Percentiles rank a stretch among this genome's conserved stretches.
phyloP scores from a whole-genome alignment of 2,888 invertebrate species.

The Dryadula phaetusa region DNA sequence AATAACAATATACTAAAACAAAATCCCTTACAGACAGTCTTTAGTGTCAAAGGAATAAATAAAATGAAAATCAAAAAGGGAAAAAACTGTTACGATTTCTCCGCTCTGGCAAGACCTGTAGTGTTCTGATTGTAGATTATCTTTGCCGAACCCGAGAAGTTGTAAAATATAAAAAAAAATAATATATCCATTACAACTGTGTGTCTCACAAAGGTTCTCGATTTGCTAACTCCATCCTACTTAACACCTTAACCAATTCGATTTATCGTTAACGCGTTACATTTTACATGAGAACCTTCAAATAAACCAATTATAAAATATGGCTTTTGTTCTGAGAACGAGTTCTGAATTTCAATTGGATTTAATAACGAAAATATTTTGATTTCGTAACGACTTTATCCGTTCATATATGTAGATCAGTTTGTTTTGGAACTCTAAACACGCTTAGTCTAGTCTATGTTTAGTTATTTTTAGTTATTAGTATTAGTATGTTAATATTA shows the following conservation, averaged over 20 bases:
- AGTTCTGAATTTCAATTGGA: constrained; percentile 27
- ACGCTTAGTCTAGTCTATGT: not conserved
- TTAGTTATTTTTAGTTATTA: too few relatives aligned
- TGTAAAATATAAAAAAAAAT: too few relatives aligned
- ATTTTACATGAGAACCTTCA: constrained; percentile 24
- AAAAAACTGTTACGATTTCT: too few relatives aligned
- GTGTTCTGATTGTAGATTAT: too few relatives aligned
- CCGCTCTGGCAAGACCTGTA: too few relatives aligned
- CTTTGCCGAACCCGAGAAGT: too few relatives aligned
- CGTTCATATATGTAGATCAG: constrained; percentile 5
- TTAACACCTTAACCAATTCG: constrained; percentile 65
- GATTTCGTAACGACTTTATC: constrained; percentile 11
- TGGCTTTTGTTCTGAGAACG: constrained; percentile 26
- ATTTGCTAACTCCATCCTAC: constrained; percentile 56
- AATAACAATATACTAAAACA: too few relatives aligned
- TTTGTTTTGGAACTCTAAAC: constrained; percentile 7
- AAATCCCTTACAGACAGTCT: too few relatives aligned
- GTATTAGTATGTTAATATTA: too few relatives aligned
- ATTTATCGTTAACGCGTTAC: constrained; percentile 56
- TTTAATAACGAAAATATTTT: constrained; percentile 18
- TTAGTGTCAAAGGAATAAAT: too few relatives aligned
- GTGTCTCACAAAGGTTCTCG: constrained; percentile 49
- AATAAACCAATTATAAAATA: constrained; percentile 21
- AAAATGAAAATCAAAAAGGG: too few relatives aligned
- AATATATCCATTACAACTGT: not conserved